Evolutionary conservation across 1,140 invertebrate genomes (phyloP), one percentile per base, ranked within the genome.

Genomic region (Zaprionus taronus): DNA sequence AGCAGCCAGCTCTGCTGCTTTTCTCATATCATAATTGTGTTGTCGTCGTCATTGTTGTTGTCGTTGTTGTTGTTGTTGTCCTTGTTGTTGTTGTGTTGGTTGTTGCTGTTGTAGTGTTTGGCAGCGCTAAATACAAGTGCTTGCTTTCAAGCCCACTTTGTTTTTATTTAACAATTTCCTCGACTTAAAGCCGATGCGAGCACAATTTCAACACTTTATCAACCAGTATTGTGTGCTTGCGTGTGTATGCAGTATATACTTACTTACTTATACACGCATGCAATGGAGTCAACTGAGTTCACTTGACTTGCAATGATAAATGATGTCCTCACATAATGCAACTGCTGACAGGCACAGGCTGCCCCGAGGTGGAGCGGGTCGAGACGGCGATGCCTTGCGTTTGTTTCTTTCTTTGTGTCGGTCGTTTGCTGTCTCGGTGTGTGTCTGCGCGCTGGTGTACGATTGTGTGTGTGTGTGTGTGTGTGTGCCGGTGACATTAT

Each of bases 251-350:
- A 64, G 2, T 62, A 22, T 67, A 31, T 67, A 31, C 28, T 31
- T 31, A n/a, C 41, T 47, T 24, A 65, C 22, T 22, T 53, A 53
- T 22, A 24, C 34, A 64, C 61, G 78, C 85, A 74, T 83, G 84
- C 85, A 89, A 47, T 77, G 77, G 77, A 90, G 84, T 90, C 84
- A 89, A 84, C 85, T 49, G 85, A 89, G 84, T 89, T 89, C 84
- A 89, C 79, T 79, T 83, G 65, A 76, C 85, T 84, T 90, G 84
- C 89, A 91, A 91, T 91, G 89, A 91, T 91, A 91, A 91, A 91
- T 91, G 79, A 85, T 91, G 79, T 68, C 64, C 76, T 69, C 55
- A 69, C 79, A 91, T 91, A 91, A 91, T 91, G 87, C 87, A 91
- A 84, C 87, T 87, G 83, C 79, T 84, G 87, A 91, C 79, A 90